Percentiles rank a stretch among this genome's conserved stretches.
phyloP scores from a whole-genome alignment of 1,140 invertebrate genomes.

The Drosophila quadrilineata region DNA sequence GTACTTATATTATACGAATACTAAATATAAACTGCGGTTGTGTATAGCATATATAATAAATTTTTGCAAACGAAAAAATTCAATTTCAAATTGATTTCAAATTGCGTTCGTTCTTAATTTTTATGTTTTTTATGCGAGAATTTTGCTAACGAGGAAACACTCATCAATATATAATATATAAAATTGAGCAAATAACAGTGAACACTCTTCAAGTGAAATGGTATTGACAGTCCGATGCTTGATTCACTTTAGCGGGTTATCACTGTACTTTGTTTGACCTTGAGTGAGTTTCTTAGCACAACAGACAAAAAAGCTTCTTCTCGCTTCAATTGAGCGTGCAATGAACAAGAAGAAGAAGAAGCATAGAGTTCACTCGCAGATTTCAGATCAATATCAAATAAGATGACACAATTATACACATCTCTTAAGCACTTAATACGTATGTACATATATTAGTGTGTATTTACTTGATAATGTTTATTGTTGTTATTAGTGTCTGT shows the following conservation, averaged over 20 bases:
- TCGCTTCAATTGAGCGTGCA: slow-evolving; percentile 1
- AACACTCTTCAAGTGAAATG: not conserved
- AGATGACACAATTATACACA: not conserved
- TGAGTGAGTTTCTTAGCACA: not conserved
- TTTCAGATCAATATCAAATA: not conserved
- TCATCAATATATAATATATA: no score
- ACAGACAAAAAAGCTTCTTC: not conserved
- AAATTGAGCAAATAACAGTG: not conserved
- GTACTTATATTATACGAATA: not conserved
- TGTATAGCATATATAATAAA: not conserved
- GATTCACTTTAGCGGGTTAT: not conserved
- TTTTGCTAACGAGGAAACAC: no score
- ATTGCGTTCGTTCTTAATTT: not conserved
- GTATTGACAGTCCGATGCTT: no score
- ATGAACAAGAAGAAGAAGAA: no score
- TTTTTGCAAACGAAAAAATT: not conserved
- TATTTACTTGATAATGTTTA: slow-evolving; percentile 62
- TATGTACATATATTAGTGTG: slow-evolving; percentile 6
- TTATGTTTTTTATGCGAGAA: no score
- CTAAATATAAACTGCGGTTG: not conserved
- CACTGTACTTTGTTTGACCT: slow-evolving; percentile 25
- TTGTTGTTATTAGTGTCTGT: slow-evolving; percentile 24
- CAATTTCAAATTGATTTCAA: not conserved
- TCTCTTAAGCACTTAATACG: not conserved
- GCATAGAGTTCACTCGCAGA: no score